Percentiles rank a stretch among this genome's conserved stretches.
Conservation (phyloP, 1,140 invertebrate genomes). For the Ooceraea biroi region DNA sequence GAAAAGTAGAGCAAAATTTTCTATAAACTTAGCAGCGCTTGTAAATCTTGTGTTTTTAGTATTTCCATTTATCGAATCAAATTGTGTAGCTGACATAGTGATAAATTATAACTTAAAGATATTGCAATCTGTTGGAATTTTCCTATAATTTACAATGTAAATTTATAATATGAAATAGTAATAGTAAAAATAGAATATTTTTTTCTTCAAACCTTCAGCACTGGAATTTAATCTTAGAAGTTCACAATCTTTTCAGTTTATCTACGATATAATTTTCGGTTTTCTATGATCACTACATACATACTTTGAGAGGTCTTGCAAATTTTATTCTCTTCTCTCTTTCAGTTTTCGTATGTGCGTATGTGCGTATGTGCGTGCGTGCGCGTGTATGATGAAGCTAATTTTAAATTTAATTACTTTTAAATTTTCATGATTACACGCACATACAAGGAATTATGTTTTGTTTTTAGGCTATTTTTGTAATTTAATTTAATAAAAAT, state of each 20-base stretch:
- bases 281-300: not conserved
- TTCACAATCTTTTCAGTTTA: not conserved
- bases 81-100: constrained; percentile 19
- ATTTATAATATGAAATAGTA: not conserved
- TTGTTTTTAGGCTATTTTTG: no score
- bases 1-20: constrained; percentile 30
- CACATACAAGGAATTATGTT: no score
- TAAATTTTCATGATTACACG: not conserved
- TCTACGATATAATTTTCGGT: no score
- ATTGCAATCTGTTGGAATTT: constrained; percentile 12
- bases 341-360: no score
- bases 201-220: not conserved
- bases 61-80: constrained; percentile 35
- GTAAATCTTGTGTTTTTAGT: not conserved
- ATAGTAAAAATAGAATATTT: constrained; percentile 15
- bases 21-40: constrained; percentile 24
- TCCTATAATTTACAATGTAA: not conserved
- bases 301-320: not conserved
- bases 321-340: not conserved
- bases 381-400: not conserved
- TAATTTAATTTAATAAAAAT: no score
- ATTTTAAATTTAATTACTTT: not conserved
- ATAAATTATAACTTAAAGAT: constrained; percentile 17
- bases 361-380: no score
- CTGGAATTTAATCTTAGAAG: constrained; percentile 1